Evolutionary conservation across 2,113 vertebrate species (phyloP), one percentile per base, ranked within the genome.

Genomic region (Sciurus niger): DNA sequence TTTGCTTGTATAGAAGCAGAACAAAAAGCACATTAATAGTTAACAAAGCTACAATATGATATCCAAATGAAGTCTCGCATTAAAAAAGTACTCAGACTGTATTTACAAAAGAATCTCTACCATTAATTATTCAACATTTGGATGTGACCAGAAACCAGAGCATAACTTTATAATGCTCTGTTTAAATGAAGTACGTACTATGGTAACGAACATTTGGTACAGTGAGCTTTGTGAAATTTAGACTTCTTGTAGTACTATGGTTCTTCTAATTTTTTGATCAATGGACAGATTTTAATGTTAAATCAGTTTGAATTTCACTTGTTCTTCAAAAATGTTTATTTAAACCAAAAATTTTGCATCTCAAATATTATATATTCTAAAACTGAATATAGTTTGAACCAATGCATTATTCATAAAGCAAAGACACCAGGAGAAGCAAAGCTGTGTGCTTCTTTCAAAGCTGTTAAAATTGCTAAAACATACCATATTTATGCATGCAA

Each of bases 351-450:
- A 97, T 97, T 98, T 96, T 97, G 96, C 97, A 98, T 97, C 96
- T 98, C 94, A 98, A 98, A 98, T 98, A 98, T 98, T 98, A 98
- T 97, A 96, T 95, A 92, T 95, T 73, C 90, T 96, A 96, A 97
- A 98, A 85, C 70, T 95, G 97, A 98, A 98, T 95, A 93, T 98
- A 98, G 96, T 98, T 98, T 97, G 97, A 98, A 97, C 30, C 87
- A 43, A 98, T 98, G 95, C 96, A 98, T 98, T 98, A 98, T 99
- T 99, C 98, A 99, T 98, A 96, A 97, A 93, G 97, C 96, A 97
- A 97, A 98, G 98, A 98, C 97, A 98, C 97, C 89, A 98, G 97
- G 76, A 98, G 98, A 98, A 98, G 98, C 98, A 98, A 98, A 98
- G 98, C 98, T 97, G 94, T 89, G 94, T 89, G 94, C 96, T 98